phyloP scores from a whole-genome alignment of 2,113 vertebrate genomes.

The Gambusia holbrooki region DNA sequence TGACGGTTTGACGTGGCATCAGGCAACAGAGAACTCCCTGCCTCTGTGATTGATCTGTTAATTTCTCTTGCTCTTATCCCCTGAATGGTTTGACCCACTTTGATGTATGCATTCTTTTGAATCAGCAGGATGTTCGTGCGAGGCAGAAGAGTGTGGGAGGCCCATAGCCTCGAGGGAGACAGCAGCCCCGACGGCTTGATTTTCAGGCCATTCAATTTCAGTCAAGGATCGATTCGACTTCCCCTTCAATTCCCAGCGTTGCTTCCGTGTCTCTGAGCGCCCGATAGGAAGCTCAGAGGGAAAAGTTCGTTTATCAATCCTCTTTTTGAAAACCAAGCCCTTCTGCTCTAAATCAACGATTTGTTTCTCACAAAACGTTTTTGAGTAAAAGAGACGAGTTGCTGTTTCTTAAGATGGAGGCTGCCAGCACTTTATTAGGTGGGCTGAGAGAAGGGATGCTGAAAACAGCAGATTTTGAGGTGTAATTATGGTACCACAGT shows the following conservation, averaged over 20 bases:
- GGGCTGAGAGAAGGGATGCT: no score
- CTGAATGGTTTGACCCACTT: slow-evolving; percentile 62
- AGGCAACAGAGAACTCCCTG: slow-evolving; percentile 28
- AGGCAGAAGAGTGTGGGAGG: background rate
- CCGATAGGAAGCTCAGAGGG: slow-evolving; percentile 39
- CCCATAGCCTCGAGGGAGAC: slow-evolving; percentile 5
- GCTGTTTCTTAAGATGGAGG: slow-evolving; percentile 17
- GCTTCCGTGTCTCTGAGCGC: slow-evolving; percentile 27
- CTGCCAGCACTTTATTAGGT: slow-evolving; percentile 3
- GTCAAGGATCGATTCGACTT: slow-evolving; percentile 56
- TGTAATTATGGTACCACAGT: no score
- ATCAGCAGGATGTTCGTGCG: slow-evolving; percentile 46
- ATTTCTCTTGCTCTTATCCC: slow-evolving; percentile 49
- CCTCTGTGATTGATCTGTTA: slow-evolving; percentile 67
- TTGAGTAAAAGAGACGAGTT: slow-evolving; percentile 34
- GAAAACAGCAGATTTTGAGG: no score
- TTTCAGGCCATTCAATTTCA: slow-evolving; percentile 48
- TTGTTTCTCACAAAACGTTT: background rate
- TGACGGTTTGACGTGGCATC: slow-evolving; percentile 53
- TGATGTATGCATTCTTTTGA: slow-evolving; percentile 50
- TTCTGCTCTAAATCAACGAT: background rate
- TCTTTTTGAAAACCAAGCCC: slow-evolving; percentile 35
- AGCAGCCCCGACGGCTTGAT: slow-evolving; percentile 13
- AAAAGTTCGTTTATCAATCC: slow-evolving; percentile 43
- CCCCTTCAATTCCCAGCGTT: slow-evolving; percentile 32